A percentile compares a stretch with the other conserved stretches of the same genome.
These are phyloP conservation scores for Bettongia penicillata DNA, from an alignment of 2,113 vertebrate genomes.

Conservation along the genomic window DNA sequence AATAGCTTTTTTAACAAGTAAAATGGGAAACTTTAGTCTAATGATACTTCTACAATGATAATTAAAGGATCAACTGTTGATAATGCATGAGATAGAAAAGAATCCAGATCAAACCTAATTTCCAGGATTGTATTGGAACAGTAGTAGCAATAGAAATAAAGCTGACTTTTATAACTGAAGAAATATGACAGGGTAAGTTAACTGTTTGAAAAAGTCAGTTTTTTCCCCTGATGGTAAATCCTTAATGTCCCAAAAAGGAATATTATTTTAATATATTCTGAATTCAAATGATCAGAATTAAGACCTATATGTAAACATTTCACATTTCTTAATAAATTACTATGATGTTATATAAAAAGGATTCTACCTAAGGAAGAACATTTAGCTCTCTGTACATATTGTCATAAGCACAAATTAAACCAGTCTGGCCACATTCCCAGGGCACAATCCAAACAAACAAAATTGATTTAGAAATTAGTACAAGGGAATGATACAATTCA, in stretches of 20 bases:
- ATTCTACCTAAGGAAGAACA: neutral
- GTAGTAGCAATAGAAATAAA: neutral
- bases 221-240: slow-evolving; percentile 42
- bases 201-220: neutral
- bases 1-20: slow-evolving; percentile 2
- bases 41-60: neutral
- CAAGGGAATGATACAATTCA: neutral
- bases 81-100: neutral
- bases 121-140: neutral
- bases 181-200: neutral
- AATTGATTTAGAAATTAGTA: neutral
- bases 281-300: slow-evolving; percentile 47
- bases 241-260: slow-evolving; percentile 42
- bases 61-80: slow-evolving; percentile 8
- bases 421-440: slow-evolving; percentile 5
- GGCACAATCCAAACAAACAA: slow-evolving; percentile 28
- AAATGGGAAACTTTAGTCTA: neutral
- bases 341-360: neutral
- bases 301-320: slow-evolving; percentile 15
- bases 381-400: neutral
- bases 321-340: slow-evolving; percentile 23
- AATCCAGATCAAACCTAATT: neutral
- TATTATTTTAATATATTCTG: slow-evolving; percentile 36
- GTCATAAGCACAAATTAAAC: slow-evolving; percentile 31
- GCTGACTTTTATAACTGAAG: neutral